These are phyloP conservation scores for Lagocephalus sceleratus DNA, from an alignment of 2,797 vertebrate species.

Conservation along the genomic window DNA sequence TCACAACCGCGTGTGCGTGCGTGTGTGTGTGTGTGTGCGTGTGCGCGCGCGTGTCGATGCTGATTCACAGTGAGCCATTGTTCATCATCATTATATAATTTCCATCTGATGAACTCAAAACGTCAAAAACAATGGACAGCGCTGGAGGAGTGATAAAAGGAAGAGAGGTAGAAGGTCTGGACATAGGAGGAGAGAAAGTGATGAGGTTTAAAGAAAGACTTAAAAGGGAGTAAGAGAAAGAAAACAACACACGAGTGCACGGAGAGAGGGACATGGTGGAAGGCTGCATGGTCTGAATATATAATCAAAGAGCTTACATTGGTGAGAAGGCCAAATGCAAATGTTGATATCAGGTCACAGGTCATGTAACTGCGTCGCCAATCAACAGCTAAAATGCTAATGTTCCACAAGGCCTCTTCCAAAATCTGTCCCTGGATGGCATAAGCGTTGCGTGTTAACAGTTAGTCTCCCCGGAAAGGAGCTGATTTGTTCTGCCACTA, in stretches of 20 bases:
- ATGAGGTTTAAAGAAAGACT: neutral
- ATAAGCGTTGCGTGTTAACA: too few species aligned
- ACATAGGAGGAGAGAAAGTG: conserved; percentile 7
- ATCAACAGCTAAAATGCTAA: too few species aligned
- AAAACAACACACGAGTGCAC: neutral
- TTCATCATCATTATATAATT: conserved; percentile 46
- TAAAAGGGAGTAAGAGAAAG: conserved; percentile 4
- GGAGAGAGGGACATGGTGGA: neutral
- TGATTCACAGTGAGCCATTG: conserved; percentile 38
- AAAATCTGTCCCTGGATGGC: too few species aligned
- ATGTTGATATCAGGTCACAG: too few species aligned
- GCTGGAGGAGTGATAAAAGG: conserved; percentile 20
- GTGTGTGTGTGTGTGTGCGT: conserved; percentile 14
- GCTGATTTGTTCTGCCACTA: too few species aligned
- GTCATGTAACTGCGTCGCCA: too few species aligned
- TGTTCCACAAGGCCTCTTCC: too few species aligned
- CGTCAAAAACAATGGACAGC: conserved; percentile 37
- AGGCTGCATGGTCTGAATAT: neutral
- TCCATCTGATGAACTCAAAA: conserved; percentile 56
- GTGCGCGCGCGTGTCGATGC: conserved; percentile 20
- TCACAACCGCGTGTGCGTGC: conserved; percentile 13
- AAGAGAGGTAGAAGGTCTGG: conserved; percentile 10
- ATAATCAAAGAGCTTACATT: too few species aligned
- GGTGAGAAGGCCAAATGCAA: too few species aligned
- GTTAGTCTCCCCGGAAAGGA: too few species aligned